Percentiles rank a stretch among this genome's conserved stretches.
Conservation (phyloP, 2,888 invertebrate genomes). For the Agrenia bidenticulata region DNA sequence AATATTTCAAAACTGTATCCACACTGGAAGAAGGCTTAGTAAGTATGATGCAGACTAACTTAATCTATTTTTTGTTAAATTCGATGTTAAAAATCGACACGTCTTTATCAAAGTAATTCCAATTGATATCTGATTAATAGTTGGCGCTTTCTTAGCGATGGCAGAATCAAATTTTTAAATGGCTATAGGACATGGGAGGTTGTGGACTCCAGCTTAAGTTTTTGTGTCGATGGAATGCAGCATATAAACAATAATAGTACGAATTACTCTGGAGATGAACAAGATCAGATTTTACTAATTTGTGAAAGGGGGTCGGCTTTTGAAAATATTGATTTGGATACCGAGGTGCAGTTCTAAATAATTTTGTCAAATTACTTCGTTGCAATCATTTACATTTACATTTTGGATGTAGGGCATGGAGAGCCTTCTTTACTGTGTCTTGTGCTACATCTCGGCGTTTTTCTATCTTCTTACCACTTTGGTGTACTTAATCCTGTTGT, state of each 20-base stretch:
- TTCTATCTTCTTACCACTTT: slow-evolving; percentile 4
- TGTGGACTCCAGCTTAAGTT: background rate
- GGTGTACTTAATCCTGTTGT: background rate
- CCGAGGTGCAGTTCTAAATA: background rate
- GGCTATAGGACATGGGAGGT: background rate
- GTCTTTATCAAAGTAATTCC: too few species aligned
- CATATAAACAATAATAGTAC: background rate
- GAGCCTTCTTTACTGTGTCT: background rate
- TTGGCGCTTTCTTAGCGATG: background rate
- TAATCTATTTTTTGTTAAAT: too few species aligned
- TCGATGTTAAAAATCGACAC: too few species aligned
- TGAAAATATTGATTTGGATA: background rate
- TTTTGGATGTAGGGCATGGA: too few species aligned
- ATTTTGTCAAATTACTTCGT: background rate
- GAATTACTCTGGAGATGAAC: background rate
- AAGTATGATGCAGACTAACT: too few species aligned
- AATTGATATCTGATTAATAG: background rate
- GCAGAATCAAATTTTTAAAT: background rate
- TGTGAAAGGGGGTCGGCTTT: background rate
- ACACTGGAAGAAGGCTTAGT: too few species aligned
- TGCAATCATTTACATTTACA: background rate
- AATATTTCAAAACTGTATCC: too few species aligned
- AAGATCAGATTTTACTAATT: slow-evolving; percentile 1
- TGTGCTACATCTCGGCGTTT: slow-evolving; percentile 3
- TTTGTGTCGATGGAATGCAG: background rate